phyloP scores from a whole-genome alignment of 2,797 vertebrate genomes.

The Nannoperca australis region DNA sequence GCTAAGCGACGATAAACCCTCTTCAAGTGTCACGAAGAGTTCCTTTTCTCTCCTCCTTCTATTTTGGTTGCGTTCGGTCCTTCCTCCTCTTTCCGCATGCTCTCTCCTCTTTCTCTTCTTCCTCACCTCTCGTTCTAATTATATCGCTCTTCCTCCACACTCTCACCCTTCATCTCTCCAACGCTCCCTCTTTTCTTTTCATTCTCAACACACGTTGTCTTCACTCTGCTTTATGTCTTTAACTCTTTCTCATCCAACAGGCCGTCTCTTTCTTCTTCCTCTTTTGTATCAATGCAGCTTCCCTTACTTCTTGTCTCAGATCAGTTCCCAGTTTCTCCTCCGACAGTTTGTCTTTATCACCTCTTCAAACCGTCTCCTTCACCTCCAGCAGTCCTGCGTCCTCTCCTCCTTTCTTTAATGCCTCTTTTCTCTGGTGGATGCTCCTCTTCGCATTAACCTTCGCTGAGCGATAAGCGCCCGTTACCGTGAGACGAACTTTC shows the following conservation, averaged over 20 bases:
- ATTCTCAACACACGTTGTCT: slow-evolving; percentile 40
- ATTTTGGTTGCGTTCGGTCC: slow-evolving; percentile 10
- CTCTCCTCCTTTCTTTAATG: too few species aligned
- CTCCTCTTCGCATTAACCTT: neutral
- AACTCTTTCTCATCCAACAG: neutral
- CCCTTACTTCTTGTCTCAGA: neutral
- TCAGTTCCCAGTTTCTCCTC: neutral
- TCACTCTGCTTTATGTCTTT: slow-evolving; percentile 7
- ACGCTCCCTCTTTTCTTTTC: slow-evolving; percentile 19
- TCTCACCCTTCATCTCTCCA: slow-evolving; percentile 55
- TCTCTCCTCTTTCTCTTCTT: slow-evolving; percentile 49
- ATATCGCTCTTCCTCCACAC: slow-evolving; percentile 63
- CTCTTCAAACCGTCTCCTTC: neutral
- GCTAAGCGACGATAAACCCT: slow-evolving; percentile 18
- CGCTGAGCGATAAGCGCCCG: neutral
- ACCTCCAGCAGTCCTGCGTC: neutral
- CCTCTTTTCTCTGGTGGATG: neutral
- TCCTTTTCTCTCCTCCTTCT: neutral
- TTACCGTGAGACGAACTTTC: too few species aligned
- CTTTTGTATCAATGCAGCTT: neutral
- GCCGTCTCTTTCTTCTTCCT: neutral
- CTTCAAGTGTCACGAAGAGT: neutral
- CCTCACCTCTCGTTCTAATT: slow-evolving; percentile 71
- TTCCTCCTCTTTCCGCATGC: slow-evolving; percentile 30
- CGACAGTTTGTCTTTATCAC: neutral